Conservation (phyloP, 2,888 invertebrate genomes). For the Saturnia japonica region DNA sequence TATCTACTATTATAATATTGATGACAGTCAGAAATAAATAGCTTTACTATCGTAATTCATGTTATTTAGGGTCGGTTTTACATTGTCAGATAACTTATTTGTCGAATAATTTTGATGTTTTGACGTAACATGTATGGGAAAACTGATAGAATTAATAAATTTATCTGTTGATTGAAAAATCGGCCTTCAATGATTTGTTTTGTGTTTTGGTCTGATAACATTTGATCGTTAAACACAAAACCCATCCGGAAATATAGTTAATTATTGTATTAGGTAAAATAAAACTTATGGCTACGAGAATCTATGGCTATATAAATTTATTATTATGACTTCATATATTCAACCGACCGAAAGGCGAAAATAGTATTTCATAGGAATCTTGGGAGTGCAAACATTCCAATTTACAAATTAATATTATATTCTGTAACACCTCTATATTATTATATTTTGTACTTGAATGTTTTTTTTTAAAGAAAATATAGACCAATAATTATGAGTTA, state of each 20-base stretch:
- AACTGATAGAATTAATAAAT: too few species aligned
- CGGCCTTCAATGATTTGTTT: not conserved
- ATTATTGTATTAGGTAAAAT: not conserved
- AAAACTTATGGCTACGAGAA: not conserved
- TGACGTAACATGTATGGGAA: too few species aligned
- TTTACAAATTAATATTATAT: not conserved
- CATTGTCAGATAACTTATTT: too few species aligned
- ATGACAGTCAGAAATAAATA: not conserved
- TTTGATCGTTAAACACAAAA: not conserved
- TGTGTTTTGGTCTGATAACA: not conserved
- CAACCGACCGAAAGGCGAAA: too few species aligned
- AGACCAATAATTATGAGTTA: not conserved
- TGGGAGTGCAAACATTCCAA: constrained; percentile 19
- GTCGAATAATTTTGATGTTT: too few species aligned
- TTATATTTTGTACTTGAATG: not conserved
- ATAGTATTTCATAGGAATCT: not conserved
- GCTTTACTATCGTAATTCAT: not conserved
- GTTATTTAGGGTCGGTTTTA: too few species aligned
- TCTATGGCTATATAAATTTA: not conserved
- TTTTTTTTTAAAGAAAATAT: not conserved
- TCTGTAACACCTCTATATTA: not conserved
- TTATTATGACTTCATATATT: not conserved
- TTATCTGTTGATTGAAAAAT: too few species aligned
- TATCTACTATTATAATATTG: not conserved
- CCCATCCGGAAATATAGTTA: not conserved